phyloP scores from a whole-genome alignment of 2,113 vertebrate species.

The Caretta caretta region DNA sequence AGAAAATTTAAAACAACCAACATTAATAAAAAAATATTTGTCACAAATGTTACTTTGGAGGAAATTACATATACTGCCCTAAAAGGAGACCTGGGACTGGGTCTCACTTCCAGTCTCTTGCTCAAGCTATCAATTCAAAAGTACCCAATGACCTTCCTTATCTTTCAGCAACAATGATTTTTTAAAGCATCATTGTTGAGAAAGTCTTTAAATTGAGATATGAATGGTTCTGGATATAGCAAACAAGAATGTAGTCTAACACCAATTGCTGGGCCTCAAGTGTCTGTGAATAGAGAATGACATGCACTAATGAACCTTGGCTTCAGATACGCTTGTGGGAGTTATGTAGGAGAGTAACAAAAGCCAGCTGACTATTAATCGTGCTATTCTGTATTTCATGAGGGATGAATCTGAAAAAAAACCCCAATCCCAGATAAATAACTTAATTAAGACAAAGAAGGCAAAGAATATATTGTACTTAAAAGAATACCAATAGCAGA shows the following conservation, averaged over 20 bases:
- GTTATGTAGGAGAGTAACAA: slow-evolving; percentile 35
- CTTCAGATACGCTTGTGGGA: neutral
- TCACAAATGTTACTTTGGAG: neutral
- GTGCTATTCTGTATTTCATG: slow-evolving; percentile 25
- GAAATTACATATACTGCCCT: neutral
- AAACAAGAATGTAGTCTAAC: neutral
- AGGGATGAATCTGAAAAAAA: neutral
- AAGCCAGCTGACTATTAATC: neutral
- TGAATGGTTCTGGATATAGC: neutral
- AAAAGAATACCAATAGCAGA: neutral
- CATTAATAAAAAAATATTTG: neutral
- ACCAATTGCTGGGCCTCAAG: neutral
- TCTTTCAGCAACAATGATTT: neutral
- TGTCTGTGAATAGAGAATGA: slow-evolving; percentile 7
- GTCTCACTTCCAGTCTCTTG: neutral
- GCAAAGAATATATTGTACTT: neutral
- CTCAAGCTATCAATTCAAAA: neutral
- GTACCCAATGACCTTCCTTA: neutral
- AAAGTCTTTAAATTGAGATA: neutral
- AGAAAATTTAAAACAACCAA: neutral
- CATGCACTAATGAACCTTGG: slow-evolving; percentile 21
- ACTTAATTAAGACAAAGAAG: slow-evolving; percentile 2
- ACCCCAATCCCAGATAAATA: neutral
- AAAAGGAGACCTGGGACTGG: neutral
- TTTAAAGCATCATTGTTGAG: neutral